Evolutionary conservation across 1,140 invertebrate genomes (phyloP), one percentile per base, ranked within the genome.

Genomic region (Calephelis virginiensis): DNA sequence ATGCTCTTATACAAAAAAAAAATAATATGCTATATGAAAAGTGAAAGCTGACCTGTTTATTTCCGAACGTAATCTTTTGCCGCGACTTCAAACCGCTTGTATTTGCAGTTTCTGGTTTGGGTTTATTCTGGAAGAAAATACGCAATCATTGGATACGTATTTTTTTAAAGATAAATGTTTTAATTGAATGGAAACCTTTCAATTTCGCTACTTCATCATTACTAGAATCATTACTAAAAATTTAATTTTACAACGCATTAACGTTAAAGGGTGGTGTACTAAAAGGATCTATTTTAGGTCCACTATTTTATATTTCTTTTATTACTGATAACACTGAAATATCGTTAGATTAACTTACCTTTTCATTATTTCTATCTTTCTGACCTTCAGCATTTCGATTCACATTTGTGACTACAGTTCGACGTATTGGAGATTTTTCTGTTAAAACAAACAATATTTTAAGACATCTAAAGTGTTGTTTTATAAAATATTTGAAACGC

Each of bases 371-470:
- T 53, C 71, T 72, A n/a, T 43, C 50, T 40, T 75, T 72, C 3
- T 69, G 61, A 8, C 67, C 72, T 0, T 78, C 74, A 1, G 60
- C 63, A 46, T 71, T 78, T n/a, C 80, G 80, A 10, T 70, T 73
- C 3, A 81, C 78, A 48, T 75, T 82, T 1, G 73, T 73, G 5
- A 83, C 77, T 6, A 76, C 49, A 0, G 81, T 75, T 50, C 76
- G 72, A 2, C 76, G 70, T 9, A 77, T 63, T 0, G 85, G 83
- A 12, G 83, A 84, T 63, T 82, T 87, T 8, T 87, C 85, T 86
- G 79, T 8, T 64, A 76, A 13, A 53, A 59, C 66, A 45, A 28
- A 67, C 49, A 59, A 45, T 28, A 49, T 49, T 56, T 12, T 46
- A 3, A 40, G 38, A n/a, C 17, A 40, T 28, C 28, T 28, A 28